phyloP scores from a whole-genome alignment of 2,888 invertebrate species.

The Digitonthophagus gazella region DNA sequence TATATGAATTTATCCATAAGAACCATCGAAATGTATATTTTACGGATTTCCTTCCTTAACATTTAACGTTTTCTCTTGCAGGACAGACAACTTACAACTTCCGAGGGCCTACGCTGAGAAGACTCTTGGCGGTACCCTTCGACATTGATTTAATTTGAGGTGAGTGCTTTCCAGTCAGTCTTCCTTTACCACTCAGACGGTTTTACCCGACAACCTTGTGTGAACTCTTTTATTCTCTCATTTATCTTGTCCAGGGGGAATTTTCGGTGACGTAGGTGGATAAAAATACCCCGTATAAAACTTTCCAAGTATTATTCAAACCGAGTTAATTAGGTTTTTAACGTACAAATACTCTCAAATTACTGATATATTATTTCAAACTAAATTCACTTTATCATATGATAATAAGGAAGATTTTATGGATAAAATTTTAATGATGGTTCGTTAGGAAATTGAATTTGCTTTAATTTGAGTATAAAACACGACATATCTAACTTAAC shows the following conservation, averaged over 20 bases:
- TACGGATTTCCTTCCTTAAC: constrained; percentile 7
- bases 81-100: constrained; percentile 22
- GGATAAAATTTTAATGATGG: no score
- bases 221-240: not conserved
- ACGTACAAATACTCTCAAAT: no score
- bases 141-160: constrained; percentile 39
- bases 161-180: constrained; percentile 33
- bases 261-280: not conserved
- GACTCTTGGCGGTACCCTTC: constrained; percentile 40
- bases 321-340: no score
- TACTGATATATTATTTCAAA: no score
- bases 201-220: not conserved
- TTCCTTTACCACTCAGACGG: not conserved
- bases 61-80: constrained; percentile 34
- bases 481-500: no score
- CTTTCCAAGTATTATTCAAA: no score
- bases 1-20: not conserved
- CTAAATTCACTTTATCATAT: no score
- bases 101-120: constrained; percentile 32
- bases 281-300: not conserved
- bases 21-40: not conserved
- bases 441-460: no score
- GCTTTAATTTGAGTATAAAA: no score
- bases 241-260: not conserved
- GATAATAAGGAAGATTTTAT: no score